Conservation (phyloP, 2,888 invertebrate genomes). For the Aphidius colemani region DNA sequence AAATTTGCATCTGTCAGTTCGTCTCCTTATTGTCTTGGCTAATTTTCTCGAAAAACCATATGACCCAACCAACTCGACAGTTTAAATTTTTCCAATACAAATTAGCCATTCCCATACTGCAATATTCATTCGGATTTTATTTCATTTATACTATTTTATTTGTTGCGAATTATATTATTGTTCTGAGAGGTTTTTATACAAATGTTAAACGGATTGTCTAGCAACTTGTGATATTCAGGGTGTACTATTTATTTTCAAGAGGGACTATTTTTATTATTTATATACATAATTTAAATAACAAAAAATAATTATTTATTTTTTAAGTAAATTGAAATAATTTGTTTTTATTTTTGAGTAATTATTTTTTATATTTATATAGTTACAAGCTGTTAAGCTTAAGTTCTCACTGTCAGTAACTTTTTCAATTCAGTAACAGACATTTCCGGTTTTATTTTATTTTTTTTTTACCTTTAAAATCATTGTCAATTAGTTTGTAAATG, state of each 20-base stretch:
- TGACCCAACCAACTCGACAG: too few species aligned
- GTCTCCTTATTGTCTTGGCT: too few species aligned
- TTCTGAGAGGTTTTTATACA: neutral
- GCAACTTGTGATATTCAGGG: too few species aligned
- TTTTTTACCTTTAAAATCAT: conserved; percentile 1
- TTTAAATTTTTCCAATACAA: too few species aligned
- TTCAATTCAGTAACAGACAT: conserved; percentile 30
- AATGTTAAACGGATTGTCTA: too few species aligned
- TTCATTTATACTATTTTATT: too few species aligned
- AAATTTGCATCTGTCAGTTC: too few species aligned
- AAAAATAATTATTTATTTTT: neutral
- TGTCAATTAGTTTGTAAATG: too few species aligned
- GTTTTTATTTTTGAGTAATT: neutral
- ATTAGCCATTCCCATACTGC: too few species aligned
- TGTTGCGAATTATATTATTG: neutral
- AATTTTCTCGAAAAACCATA: too few species aligned
- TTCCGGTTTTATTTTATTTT: conserved; percentile 35
- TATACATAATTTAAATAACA: neutral
- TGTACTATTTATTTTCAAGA: neutral
- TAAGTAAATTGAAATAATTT: neutral
- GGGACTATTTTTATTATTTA: conserved; percentile 6
- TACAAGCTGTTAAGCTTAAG: conserved; percentile 43
- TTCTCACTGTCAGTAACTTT: neutral
- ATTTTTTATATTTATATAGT: conserved; percentile 29
- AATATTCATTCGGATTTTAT: too few species aligned